Base-by-base conservation (phyloP, 2,888 invertebrate genomes). In the Masnerella sp. region DNA sequence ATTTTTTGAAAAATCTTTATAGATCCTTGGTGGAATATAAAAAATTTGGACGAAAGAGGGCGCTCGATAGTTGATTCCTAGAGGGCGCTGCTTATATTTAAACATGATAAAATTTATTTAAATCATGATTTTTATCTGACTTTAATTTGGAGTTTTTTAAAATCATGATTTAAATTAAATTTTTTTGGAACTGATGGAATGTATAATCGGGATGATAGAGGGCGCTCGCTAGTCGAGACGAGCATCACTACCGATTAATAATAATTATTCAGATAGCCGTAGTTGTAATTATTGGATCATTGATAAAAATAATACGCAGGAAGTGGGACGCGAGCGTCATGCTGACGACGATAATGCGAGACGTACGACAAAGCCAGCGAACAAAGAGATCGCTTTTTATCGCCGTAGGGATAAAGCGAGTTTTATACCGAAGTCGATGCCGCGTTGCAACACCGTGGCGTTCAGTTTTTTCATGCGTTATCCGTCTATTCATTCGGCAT, bases 341-440 rank as follows among this genome's bases (percentile, higher is more conserved):
- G 7, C 36, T 36, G 49, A 36, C 25, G 25, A 52, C 45, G 52
- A 54, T 56, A 56, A 65, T 52, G 20, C 14, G 42, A 58, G 51
- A 64, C 51, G 36, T 45, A 54, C 61, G 70, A 56, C 64, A 36
- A 69, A 54, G 51, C 34, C 58, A 22, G 54, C 47, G 43, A 70
- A 59, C 49, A 59, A 65, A 65, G 52, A 59, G 25, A 42, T 72
- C 40, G 59, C 59, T 72, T 61, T 64, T 54, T 71, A 59, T 65
- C 59, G 49, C 18, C 25, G 20, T 61, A 52, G 22, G 47, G 45
- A 54, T 56, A 58, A 62, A 65, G 59, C 71, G 51, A 65, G 36
- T 72, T 65, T 72, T 72, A 52, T 72, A 72, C 71, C 47, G 59
- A 72, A 65, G 65, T 72, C 59, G 65, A 72, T 71, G 71, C 64